A percentile compares a stretch with the other conserved stretches of the same genome.
These are phyloP conservation scores for Champsocephalus esox DNA, from an alignment of 2,797 vertebrate genomes.

Conservation along the genomic window DNA sequence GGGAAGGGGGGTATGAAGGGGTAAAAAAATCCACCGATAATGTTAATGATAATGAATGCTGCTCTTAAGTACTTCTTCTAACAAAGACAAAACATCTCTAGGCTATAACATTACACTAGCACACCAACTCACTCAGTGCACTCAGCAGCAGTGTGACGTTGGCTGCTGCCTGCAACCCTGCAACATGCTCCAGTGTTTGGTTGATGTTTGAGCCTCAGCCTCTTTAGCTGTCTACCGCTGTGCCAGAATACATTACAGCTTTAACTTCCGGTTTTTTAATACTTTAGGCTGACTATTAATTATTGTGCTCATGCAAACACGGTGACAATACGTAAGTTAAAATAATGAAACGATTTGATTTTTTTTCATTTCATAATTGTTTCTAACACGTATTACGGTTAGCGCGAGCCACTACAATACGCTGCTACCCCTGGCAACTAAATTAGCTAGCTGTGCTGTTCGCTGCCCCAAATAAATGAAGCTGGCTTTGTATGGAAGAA, in stretches of 20 bases:
- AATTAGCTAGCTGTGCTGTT: constrained; percentile 25
- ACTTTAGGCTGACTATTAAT: accelerated
- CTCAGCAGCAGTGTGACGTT: neutral
- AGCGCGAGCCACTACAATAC: constrained; percentile 18
- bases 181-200: constrained; percentile 24
- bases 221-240: constrained; percentile 59
- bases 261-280: neutral
- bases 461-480: constrained; percentile 55
- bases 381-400: neutral
- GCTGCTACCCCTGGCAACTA: constrained; percentile 16
- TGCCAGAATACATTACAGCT: constrained; percentile 60
- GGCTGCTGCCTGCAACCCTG: neutral
- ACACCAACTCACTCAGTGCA: neutral
- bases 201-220: constrained; percentile 33
- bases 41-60: no score
- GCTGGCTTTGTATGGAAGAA: constrained; percentile 66
- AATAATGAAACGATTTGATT: accelerated
- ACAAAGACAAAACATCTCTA: no score
- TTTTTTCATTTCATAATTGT: neutral
- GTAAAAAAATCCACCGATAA: no score
- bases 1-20: no score
- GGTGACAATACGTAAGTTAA: accelerated
- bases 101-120: no score
- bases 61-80: no score
- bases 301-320: accelerated